Conservation (phyloP, 2,888 invertebrate species). For the Spicauda simplicius region DNA sequence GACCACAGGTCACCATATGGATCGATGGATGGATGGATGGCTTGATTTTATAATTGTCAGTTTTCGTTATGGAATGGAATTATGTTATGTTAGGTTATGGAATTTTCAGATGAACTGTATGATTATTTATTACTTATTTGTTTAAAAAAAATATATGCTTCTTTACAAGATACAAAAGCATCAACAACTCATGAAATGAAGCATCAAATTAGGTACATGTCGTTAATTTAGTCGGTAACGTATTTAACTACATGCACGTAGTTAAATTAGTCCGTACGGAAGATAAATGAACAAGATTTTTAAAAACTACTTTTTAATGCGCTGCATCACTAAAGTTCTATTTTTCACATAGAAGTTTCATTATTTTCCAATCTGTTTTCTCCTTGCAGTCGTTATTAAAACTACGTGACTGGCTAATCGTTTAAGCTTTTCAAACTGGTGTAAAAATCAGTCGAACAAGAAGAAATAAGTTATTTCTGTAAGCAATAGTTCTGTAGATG, state of each 20-base stretch:
- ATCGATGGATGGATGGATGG: too few species aligned
- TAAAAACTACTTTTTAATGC: neutral
- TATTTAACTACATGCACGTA: neutral
- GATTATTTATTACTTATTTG: too few species aligned
- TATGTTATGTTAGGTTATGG: too few species aligned
- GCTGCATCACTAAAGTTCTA: neutral
- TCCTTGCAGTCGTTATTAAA: conserved; percentile 6
- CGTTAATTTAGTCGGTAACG: too few species aligned
- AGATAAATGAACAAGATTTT: neutral
- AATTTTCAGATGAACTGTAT: too few species aligned
- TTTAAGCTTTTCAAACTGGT: neutral
- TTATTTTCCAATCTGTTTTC: conserved; percentile 5
- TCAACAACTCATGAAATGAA: too few species aligned
- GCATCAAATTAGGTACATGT: too few species aligned
- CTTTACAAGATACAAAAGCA: too few species aligned
- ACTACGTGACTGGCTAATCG: conserved; percentile 5
- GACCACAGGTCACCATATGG: too few species aligned
- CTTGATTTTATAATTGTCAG: too few species aligned
- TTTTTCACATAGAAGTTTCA: neutral
- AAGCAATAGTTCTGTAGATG: neutral
- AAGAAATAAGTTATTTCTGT: conserved; percentile 2
- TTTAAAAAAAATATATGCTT: too few species aligned
- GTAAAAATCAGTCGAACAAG: conserved; percentile 10
- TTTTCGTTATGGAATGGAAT: too few species aligned
- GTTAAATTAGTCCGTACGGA: neutral